phyloP scores from a whole-genome alignment of 2,797 vertebrate genomes.

The Clarias pachynema region DNA sequence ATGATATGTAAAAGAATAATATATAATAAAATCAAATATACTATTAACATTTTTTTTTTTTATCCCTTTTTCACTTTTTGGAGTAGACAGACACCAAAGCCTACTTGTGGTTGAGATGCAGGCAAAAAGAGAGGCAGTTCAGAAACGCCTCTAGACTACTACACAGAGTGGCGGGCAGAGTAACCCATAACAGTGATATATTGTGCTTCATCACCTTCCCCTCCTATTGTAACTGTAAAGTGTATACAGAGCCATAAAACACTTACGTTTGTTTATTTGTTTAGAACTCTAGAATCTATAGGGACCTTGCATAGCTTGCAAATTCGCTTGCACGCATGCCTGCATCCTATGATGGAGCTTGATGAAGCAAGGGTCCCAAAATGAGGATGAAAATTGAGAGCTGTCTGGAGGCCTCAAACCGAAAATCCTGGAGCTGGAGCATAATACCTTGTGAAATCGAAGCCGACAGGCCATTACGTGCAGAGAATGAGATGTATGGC shows the following conservation, averaged over 20 bases:
- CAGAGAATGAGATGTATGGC: neutral
- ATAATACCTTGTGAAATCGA: constrained; percentile 19
- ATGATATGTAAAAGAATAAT: too few species aligned
- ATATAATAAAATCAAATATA: too few species aligned
- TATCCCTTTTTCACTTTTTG: neutral
- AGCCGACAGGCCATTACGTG: constrained; percentile 39
- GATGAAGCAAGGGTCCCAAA: constrained; percentile 21
- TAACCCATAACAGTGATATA: neutral
- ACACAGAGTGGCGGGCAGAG: neutral
- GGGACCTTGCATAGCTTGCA: neutral
- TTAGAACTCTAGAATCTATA: constrained; percentile 6
- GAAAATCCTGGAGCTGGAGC: neutral
- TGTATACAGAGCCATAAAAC: neutral
- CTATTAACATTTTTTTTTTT: too few species aligned
- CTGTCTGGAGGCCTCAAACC: constrained; percentile 21
- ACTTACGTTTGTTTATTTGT: neutral
- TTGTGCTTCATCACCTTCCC: neutral
- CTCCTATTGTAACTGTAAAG: neutral
- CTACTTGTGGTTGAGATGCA: neutral
- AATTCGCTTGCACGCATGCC: neutral
- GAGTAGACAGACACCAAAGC: neutral
- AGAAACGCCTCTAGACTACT: neutral
- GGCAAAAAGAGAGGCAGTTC: neutral
- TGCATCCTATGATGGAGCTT: neutral
- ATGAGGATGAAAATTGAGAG: constrained; percentile 41